Percentiles rank a stretch among this genome's conserved stretches.
These are phyloP conservation scores for Hemiscyllium ocellatum DNA, from an alignment of 2,113 vertebrate species.

Conservation along the genomic window DNA sequence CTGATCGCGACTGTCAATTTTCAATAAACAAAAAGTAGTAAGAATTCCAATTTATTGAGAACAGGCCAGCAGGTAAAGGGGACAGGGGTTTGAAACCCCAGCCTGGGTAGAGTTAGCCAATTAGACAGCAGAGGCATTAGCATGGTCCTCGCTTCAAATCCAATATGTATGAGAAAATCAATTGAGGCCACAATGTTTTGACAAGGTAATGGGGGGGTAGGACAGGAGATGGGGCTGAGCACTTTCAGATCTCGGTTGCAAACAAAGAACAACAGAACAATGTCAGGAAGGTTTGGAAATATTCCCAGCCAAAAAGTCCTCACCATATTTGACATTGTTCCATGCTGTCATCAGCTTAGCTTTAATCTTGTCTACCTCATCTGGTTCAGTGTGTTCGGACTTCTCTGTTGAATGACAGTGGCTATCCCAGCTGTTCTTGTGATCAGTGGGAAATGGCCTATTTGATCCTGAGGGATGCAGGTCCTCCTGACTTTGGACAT, in stretches of 20 bases:
- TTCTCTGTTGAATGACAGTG: constrained; percentile 45
- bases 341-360: constrained; percentile 75
- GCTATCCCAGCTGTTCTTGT: constrained; percentile 49
- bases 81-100: neutral
- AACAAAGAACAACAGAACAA: neutral
- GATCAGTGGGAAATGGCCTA: constrained; percentile 45
- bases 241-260: neutral
- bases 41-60: no score
- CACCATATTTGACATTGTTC: constrained; percentile 90
- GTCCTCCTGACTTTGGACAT: constrained; percentile 56
- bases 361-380: constrained; percentile 82
- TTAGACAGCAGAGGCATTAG: neutral
- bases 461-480: constrained; percentile 50
- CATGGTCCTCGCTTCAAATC: neutral
- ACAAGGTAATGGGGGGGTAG: neutral
- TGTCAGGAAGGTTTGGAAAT: neutral
- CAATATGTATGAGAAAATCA: neutral
- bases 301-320: constrained; percentile 39
- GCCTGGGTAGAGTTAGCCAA: neutral
- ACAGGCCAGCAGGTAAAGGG: neutral
- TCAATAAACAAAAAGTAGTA: no score
- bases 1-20: neutral
- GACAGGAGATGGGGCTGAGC: neutral
- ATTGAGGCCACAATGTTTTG: neutral
- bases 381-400: constrained; percentile 50